Conservation (phyloP, 2,113 vertebrate genomes). For the Proterorhinus semilunaris region DNA sequence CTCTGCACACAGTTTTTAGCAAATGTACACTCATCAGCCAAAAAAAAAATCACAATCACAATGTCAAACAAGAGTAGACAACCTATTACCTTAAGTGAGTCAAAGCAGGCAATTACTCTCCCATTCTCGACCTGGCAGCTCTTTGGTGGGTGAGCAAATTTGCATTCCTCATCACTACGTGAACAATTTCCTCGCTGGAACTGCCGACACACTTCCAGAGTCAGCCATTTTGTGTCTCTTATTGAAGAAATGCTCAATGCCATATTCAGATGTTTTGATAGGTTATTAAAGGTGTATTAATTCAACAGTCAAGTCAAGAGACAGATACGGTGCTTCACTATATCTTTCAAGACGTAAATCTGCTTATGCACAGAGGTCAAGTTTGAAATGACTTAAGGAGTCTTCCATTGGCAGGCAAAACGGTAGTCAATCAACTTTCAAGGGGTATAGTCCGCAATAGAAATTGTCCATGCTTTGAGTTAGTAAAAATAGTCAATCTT, state of each 20-base stretch:
- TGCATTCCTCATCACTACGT: constrained; percentile 95
- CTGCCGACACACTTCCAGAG: constrained; percentile 93
- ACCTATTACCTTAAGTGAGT: constrained; percentile 93
- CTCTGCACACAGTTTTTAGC: not conserved
- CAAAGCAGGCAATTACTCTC: constrained; percentile 96
- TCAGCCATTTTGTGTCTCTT: constrained; percentile 97
- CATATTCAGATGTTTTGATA: constrained; percentile 74
- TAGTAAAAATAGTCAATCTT: constrained; percentile 64
- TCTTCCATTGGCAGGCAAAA: constrained; percentile 67
- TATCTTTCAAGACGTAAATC: constrained; percentile 18
- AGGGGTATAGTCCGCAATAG: constrained; percentile 48
- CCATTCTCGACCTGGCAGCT: constrained; percentile 97
- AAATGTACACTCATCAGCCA: not conserved
- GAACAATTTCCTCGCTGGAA: constrained; percentile 97
- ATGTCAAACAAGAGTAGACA: constrained; percentile 24
- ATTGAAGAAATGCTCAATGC: constrained; percentile 91
- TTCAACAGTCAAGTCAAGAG: constrained; percentile 21
- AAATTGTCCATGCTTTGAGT: constrained; percentile 46
- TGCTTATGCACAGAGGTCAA: constrained; percentile 31
- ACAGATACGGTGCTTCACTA: constrained; percentile 19
- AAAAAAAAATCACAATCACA: constrained; percentile 1
- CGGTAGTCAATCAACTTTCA: constrained; percentile 67
- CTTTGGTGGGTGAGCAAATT: constrained; percentile 97
- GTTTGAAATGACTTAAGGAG: constrained; percentile 35
- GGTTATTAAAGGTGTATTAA: constrained; percentile 15